Evolutionary conservation across 2,797 vertebrate genomes (phyloP).

Genomic region (Phrynocephalus forsythii): DNA sequence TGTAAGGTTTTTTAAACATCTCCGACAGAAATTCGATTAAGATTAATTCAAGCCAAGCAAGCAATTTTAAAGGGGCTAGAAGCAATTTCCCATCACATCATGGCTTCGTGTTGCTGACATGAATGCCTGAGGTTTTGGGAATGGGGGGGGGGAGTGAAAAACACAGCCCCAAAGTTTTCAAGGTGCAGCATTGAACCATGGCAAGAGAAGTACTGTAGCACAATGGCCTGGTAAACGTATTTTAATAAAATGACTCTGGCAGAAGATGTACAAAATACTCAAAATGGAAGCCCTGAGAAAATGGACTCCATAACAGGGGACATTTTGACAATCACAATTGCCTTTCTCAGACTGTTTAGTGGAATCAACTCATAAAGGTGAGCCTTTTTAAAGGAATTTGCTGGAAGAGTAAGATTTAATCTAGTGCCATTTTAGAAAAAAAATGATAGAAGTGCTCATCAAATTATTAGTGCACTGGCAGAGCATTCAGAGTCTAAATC

Average conservation of each 20-base stretch:
- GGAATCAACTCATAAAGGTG: constrained; percentile 68
- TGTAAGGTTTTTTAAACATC: constrained; percentile 78
- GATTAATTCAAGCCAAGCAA: constrained; percentile 81
- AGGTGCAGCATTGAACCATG: constrained; percentile 48
- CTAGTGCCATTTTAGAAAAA: constrained; percentile 74
- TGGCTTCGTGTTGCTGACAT: constrained; percentile 66
- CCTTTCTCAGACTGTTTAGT: constrained; percentile 65
- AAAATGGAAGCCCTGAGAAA: constrained; percentile 59
- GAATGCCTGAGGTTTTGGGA: constrained; percentile 50
- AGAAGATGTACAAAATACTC: constrained; percentile 41
- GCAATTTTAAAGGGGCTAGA: constrained; percentile 76
- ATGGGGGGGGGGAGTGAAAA: constrained; percentile 49
- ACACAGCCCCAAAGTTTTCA: constrained; percentile 62
- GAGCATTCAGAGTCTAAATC: constrained; percentile 75
- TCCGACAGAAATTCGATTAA: constrained; percentile 82
- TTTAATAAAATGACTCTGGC: constrained; percentile 39
- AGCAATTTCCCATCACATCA: constrained; percentile 78
- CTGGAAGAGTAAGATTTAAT: constrained; percentile 75
- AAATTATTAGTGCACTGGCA: constrained; percentile 75
- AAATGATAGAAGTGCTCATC: constrained; percentile 73
- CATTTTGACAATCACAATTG: constrained; percentile 70
- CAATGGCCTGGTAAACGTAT: constrained; percentile 40
- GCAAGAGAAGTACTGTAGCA: constrained; percentile 25
- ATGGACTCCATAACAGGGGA: constrained; percentile 60
- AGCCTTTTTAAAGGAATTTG: constrained; percentile 68